phyloP scores from a whole-genome alignment of 2,888 invertebrate genomes.

The Melinaea marsaeus region DNA sequence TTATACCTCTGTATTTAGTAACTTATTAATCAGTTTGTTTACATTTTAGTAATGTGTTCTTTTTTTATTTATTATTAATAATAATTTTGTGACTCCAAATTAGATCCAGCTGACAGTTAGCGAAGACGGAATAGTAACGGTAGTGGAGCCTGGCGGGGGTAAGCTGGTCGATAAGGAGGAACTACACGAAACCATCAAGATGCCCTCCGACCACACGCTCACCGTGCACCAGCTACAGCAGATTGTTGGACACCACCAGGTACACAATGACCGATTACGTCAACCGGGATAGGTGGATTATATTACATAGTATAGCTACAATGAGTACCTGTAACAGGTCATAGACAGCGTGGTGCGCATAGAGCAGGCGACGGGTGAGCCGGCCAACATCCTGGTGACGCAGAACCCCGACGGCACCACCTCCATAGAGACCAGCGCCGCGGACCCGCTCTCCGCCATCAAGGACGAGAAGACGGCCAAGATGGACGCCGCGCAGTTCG shows the following conservation, averaged over 20 bases:
- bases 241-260: slow-evolving; percentile 81
- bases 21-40: slow-evolving; percentile 30
- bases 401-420: slow-evolving; percentile 75
- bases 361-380: slow-evolving; percentile 72
- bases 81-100: too few relatives aligned
- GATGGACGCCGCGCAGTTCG: slow-evolving; percentile 68
- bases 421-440: slow-evolving; percentile 69
- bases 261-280: slow-evolving; percentile 32
- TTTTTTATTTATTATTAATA: too few relatives aligned
- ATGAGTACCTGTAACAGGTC: slow-evolving; percentile 46
- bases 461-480: slow-evolving; percentile 78
- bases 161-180: slow-evolving; percentile 70
- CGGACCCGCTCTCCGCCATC: slow-evolving; percentile 59
- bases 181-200: slow-evolving; percentile 68
- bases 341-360: slow-evolving; percentile 74
- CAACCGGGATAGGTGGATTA: too few relatives aligned
- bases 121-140: slow-evolving; percentile 76
- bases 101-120: slow-evolving; percentile 73
- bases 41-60: too few relatives aligned
- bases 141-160: slow-evolving; percentile 72
- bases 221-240: slow-evolving; percentile 79
- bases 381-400: slow-evolving; percentile 72
- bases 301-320: too few relatives aligned
- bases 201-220: slow-evolving; percentile 69
- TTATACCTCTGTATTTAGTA: neutral